Conservation (phyloP, 2,888 invertebrate species). For the Caenorhabditis angaria region DNA sequence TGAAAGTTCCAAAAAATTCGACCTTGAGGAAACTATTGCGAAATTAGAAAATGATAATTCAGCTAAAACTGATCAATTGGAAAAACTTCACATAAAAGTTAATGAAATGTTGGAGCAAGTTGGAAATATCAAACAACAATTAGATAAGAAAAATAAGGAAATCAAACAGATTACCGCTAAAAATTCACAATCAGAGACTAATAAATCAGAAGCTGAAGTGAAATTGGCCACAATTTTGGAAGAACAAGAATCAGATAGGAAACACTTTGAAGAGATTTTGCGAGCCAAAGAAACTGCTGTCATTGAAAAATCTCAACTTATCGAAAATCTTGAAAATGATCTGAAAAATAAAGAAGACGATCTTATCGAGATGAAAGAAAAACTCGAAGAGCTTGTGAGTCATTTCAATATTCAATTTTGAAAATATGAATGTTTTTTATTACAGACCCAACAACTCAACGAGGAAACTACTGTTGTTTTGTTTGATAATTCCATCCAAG, state of each 20-base stretch:
- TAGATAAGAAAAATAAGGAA: slow-evolving; percentile 58
- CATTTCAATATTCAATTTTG: slow-evolving; percentile 1
- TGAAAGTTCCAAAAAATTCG: slow-evolving; percentile 11
- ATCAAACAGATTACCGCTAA: slow-evolving; percentile 56
- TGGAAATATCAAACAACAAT: slow-evolving; percentile 49
- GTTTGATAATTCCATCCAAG: slow-evolving; percentile 38
- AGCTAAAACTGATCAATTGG: slow-evolving; percentile 40
- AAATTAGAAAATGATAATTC: slow-evolving; percentile 29
- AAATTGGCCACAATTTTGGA: slow-evolving; percentile 42
- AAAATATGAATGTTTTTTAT: neutral
- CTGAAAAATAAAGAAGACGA: slow-evolving; percentile 39
- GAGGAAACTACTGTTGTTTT: slow-evolving; percentile 47
- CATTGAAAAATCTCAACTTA: slow-evolving; percentile 12
- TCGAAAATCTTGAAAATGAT: slow-evolving; percentile 22
- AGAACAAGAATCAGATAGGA: slow-evolving; percentile 51
- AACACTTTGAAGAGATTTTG: slow-evolving; percentile 25
- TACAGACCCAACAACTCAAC: slow-evolving; percentile 39
- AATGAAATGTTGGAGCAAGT: slow-evolving; percentile 57
- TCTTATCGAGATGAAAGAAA: slow-evolving; percentile 20
- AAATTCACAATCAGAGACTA: slow-evolving; percentile 34
- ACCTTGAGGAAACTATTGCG: slow-evolving; percentile 29
- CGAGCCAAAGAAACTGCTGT: slow-evolving; percentile 28
- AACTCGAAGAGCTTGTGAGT: slow-evolving; percentile 38
- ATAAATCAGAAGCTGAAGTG: slow-evolving; percentile 13
- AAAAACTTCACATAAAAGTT: slow-evolving; percentile 43